Conservation (phyloP, 2,888 invertebrate genomes). For the Junonia oenone region DNA sequence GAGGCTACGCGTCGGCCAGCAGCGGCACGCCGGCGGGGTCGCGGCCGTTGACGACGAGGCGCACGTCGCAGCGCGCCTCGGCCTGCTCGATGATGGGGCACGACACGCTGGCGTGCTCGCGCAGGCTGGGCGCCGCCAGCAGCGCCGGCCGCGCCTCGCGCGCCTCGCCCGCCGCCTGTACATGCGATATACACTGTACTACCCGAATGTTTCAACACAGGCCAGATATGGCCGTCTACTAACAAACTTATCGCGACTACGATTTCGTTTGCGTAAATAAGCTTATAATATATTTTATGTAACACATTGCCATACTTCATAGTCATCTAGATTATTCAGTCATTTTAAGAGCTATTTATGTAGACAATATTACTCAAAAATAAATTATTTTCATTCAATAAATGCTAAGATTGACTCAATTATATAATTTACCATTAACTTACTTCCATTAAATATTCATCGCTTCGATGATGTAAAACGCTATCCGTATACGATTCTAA, state of each 20-base stretch:
- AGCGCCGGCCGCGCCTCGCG: constrained; percentile 58
- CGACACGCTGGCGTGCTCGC: constrained; percentile 81
- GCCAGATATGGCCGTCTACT: too few relatives aligned
- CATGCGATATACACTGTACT: too few relatives aligned
- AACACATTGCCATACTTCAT: too few relatives aligned
- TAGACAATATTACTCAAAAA: too few relatives aligned
- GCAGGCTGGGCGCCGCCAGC: constrained; percentile 70
- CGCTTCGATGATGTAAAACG: constrained; percentile 71
- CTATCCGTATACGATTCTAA: constrained; percentile 78
- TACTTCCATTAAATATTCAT: constrained; percentile 75
- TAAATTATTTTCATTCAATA: too few relatives aligned
- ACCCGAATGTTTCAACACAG: too few relatives aligned
- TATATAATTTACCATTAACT: constrained; percentile 18
- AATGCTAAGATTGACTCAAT: too few relatives aligned
- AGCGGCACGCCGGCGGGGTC: constrained; percentile 63
- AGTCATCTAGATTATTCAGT: too few relatives aligned
- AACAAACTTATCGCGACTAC: too few relatives aligned
- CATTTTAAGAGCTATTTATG: too few relatives aligned
- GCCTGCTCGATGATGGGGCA: constrained; percentile 84
- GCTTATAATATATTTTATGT: too few relatives aligned
- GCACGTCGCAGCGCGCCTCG: constrained; percentile 50
- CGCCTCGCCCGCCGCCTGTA: constrained; percentile 81
- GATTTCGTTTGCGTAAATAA: too few relatives aligned
- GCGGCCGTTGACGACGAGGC: constrained; percentile 55
- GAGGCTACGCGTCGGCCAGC: constrained; percentile 46